Evolutionary conservation across 2,888 invertebrate genomes (phyloP).

Genomic region (Sabatieria punctata): DNA sequence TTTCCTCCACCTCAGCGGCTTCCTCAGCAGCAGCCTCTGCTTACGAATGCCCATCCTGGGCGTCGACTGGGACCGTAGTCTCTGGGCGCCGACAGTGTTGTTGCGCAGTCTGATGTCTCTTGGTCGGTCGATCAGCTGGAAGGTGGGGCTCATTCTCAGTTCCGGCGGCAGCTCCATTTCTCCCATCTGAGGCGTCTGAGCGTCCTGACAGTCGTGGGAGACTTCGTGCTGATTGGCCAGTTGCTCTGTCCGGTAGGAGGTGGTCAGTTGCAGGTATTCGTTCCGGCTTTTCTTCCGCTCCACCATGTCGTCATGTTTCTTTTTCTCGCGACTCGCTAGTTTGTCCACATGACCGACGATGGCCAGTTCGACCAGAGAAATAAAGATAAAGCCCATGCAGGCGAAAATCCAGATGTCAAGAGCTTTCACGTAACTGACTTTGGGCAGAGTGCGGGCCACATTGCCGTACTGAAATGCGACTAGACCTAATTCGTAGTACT

Average conservation of each 20-base stretch:
- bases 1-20: conserved; percentile 5
- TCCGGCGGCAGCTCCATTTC: conserved; percentile 1
- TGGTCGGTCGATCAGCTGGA: too few relatives aligned
- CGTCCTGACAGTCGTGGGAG: neutral
- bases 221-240: too few relatives aligned
- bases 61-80: conserved; percentile 1
- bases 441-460: conserved; percentile 10
- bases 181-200: neutral
- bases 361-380: conserved; percentile 13
- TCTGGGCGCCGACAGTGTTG: neutral
- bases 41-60: conserved; percentile 5
- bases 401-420: conserved; percentile 14
- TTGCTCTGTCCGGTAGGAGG: too few relatives aligned
- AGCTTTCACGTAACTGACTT: conserved; percentile 10
- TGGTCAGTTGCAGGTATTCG: too few relatives aligned
- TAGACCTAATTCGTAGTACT: too few relatives aligned
- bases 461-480: conserved; percentile 10
- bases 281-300: conserved; percentile 2
- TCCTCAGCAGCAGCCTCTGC: neutral
- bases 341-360: conserved; percentile 13
- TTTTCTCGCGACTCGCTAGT: conserved; percentile 6
- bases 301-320: conserved; percentile 6
- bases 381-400: conserved; percentile 16
- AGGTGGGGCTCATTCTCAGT: too few relatives aligned
- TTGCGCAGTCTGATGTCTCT: neutral